Evolutionary conservation across 2,888 invertebrate genomes (phyloP).

Genomic region (Laspeyria flexula): DNA sequence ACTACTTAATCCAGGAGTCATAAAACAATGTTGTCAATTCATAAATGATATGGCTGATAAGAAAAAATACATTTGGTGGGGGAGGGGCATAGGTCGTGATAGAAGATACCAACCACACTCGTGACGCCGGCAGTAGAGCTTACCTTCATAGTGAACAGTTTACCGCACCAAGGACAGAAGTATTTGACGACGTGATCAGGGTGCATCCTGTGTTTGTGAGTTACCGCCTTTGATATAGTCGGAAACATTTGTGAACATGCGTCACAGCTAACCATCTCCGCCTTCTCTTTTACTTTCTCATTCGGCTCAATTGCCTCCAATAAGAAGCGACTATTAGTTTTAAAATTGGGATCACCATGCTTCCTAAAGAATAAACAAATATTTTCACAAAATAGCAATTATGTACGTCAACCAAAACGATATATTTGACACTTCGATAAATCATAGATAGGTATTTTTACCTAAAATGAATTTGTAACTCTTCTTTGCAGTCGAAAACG

Average conservation of each 20-base stretch:
- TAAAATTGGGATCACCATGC: constrained; percentile 87
- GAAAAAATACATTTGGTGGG: constrained; percentile 36
- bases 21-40: constrained; percentile 24
- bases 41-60: constrained; percentile 37
- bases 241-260: constrained; percentile 86
- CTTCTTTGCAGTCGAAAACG: constrained; percentile 84
- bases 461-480: constrained; percentile 88
- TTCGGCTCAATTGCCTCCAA: constrained; percentile 49
- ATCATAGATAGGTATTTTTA: constrained; percentile 50
- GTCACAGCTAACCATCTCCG: constrained; percentile 84
- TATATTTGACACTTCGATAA: neutral
- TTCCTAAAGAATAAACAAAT: constrained; percentile 68
- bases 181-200: constrained; percentile 87
- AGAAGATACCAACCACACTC: constrained; percentile 3
- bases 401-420: neutral
- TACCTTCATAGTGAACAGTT: constrained; percentile 89
- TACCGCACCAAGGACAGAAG: constrained; percentile 89
- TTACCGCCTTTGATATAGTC: constrained; percentile 87
- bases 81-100: constrained; percentile 50
- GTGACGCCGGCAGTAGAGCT: constrained; percentile 14
- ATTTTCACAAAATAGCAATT: neutral
- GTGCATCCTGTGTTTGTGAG: constrained; percentile 89
- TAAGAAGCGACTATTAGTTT: constrained; percentile 58
- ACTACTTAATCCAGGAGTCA: neutral
- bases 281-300: constrained; percentile 58